A percentile compares a stretch with the other conserved stretches of the same genome.
Evolutionary conservation across 2,797 vertebrate species (phyloP).

Genomic region (Chanos chanos): DNA sequence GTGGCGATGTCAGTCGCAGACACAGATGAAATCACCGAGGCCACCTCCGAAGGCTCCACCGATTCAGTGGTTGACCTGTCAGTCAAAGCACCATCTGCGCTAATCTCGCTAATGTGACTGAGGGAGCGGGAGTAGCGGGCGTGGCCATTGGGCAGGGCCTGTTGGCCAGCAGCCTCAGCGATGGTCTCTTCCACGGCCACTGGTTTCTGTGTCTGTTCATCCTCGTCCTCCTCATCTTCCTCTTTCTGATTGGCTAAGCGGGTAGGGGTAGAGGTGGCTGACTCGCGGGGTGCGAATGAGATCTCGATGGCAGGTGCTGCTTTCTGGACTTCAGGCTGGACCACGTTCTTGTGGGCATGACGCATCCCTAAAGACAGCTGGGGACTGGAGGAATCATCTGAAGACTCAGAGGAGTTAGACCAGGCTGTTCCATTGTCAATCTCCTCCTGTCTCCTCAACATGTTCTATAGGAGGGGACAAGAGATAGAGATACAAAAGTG

Average conservation of each 20-base stretch:
- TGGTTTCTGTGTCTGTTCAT: constrained; percentile 51
- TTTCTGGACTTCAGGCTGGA: constrained; percentile 77
- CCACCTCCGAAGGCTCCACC: constrained; percentile 49
- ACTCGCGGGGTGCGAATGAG: constrained; percentile 77
- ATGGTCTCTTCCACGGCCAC: constrained; percentile 1
- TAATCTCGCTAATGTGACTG: constrained; percentile 93
- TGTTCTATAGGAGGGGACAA: constrained; percentile 72
- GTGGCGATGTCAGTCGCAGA: constrained; percentile 55
- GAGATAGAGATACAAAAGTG: neutral
- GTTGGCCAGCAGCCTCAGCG: constrained; percentile 8
- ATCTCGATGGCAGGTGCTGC: constrained; percentile 74
- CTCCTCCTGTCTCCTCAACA: constrained; percentile 85
- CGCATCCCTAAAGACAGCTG: constrained; percentile 76
- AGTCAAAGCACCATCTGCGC: constrained; percentile 69
- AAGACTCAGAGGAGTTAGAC: constrained; percentile 94
- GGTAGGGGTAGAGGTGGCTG: constrained; percentile 55
- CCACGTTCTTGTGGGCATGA: constrained; percentile 75
- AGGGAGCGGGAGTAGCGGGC: constrained; percentile 81
- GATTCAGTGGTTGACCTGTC: constrained; percentile 50
- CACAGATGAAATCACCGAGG: constrained; percentile 44
- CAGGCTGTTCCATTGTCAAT: constrained; percentile 88
- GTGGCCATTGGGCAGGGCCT: constrained; percentile 65
- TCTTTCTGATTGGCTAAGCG: constrained; percentile 66
- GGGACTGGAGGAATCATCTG: constrained; percentile 90
- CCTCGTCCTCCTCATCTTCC: constrained; percentile 56